These are phyloP conservation scores for Parazoanthus darwini DNA, from an alignment of 92 coral and sea anemone genomes.

Conservation along the genomic window DNA sequence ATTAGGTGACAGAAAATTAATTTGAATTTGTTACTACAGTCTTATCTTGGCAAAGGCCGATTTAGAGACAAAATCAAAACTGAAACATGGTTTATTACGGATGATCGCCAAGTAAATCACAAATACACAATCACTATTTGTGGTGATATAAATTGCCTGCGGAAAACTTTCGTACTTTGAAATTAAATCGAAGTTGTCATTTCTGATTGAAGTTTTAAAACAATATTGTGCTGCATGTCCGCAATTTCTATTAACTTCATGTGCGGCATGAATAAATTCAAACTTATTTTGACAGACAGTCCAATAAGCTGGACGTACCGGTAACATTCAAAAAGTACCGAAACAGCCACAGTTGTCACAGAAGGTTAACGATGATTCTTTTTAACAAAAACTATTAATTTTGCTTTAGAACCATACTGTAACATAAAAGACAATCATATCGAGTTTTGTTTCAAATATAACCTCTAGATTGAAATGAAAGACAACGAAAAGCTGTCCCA, in stretches of 20 bases:
- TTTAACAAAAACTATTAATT: no score
- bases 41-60: conserved; percentile 1
- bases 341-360: not conserved
- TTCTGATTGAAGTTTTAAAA: not conserved
- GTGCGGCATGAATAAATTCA: not conserved
- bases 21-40: not conserved
- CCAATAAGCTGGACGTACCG: not conserved
- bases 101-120: not conserved
- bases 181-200: not conserved
- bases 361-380: not conserved
- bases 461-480: not conserved
- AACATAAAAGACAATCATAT: not conserved
- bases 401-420: not conserved
- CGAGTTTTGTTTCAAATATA: not conserved
- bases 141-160: not conserved
- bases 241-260: not conserved
- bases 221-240: not conserved
- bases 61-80: not conserved
- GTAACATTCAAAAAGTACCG: no score
- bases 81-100: not conserved
- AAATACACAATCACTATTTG: not conserved
- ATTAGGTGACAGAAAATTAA: not conserved
- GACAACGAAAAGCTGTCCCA: not conserved
- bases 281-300: not conserved
- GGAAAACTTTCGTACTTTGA: not conserved